Evolutionary conservation across 1,140 invertebrate species (phyloP), one percentile per base, ranked within the genome.

Genomic region (Brachionus asplanchnoidis): DNA sequence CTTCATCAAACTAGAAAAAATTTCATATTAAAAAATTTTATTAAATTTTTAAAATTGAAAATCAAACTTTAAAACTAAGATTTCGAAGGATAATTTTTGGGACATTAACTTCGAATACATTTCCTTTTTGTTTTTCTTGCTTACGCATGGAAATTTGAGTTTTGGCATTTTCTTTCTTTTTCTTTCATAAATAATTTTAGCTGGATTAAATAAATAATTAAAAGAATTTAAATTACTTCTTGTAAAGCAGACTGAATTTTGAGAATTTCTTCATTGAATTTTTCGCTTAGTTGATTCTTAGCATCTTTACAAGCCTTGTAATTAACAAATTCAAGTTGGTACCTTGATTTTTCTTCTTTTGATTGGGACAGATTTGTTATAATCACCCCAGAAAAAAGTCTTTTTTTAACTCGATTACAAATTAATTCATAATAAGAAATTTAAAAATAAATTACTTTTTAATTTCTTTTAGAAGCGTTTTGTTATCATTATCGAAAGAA

Each of bases 61-160:
- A 66, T n/a, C 3, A 3, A 66, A 84, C 82, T 40, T 84, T 68
- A 56, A 84, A 84, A 40, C 60, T 84, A 23, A 84, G 65, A 84
- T 84, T 84, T 26, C 82, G 32, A 3, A 84, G 4, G 4, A 84
- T 84, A 9, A 84, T 84, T 84, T 68, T 68, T 40, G 82, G 82
- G 1, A 84, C 60, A 50, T 68, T 68, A 0, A 84, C 46, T 70
- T 84, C 82, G 46, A 84, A 84, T 3, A 68, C 53, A 50, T 40
- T 60, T 12, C 53, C 53, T 2, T 20, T 65, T 40, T 80, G 28
- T 65, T 80, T 80, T 17, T 80, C 28, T 14, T 80, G 28, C 20
- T 80, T 80, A 17, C 56, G 50, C n/a, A 40, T 56, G 17, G 42
- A 40, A 14, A 40, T 80, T 42, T 80, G 50, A 8, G n/a, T 23